These are phyloP conservation scores for Mobula birostris DNA, from an alignment of 2,113 vertebrate species.

Conservation along the genomic window DNA sequence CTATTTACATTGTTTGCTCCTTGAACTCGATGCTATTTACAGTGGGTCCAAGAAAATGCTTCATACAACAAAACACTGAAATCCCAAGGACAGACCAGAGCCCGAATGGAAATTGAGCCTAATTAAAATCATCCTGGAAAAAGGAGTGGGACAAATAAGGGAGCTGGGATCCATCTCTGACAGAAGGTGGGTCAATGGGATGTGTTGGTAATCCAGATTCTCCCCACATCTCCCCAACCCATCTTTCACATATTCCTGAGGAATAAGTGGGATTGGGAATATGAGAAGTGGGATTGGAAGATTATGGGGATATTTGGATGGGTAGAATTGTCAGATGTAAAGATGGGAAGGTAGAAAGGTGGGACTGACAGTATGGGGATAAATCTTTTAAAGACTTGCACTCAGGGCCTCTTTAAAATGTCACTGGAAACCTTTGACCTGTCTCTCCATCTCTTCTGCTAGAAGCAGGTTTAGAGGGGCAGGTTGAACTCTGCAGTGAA, in stretches of 20 bases:
- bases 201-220: not conserved
- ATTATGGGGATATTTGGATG: not conserved
- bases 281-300: no score
- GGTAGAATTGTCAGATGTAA: not conserved
- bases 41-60: not conserved
- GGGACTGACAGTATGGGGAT: not conserved
- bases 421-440: no score
- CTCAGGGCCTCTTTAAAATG: not conserved
- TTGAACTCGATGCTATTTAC: not conserved
- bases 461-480: no score
- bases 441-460: no score
- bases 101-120: not conserved
- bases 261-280: no score
- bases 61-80: no score
- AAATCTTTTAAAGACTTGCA: not conserved
- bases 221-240: not conserved
- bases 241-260: not conserved
- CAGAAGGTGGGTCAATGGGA: not conserved
- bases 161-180: no score
- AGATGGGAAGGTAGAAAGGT: no score
- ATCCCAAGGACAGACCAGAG: not conserved
- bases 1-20: not conserved
- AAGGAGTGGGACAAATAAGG: not conserved
- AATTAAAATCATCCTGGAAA: no score
- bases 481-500: no score